Evolutionary conservation across 1,140 invertebrate species (phyloP), one percentile per base, ranked within the genome.

Genomic region (Lepidurus packardi): DNA sequence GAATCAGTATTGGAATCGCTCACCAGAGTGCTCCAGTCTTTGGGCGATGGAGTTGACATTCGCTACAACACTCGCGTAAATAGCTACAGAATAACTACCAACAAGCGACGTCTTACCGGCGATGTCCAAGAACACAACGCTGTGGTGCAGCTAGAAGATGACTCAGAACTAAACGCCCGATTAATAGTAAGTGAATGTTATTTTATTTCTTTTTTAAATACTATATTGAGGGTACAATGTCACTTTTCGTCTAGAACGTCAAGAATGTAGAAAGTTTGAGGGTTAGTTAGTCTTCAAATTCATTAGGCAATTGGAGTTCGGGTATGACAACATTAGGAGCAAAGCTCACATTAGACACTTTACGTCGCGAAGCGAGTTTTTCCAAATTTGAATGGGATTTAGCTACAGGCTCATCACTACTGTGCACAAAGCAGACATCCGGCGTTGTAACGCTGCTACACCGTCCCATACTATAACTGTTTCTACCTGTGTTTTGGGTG

Each of bases 1-100:
- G 25, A 1, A 34, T 34, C 25, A 34, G 34, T 97, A 73, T 83
- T 94, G 16, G 88, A 92, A 82, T 90, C 93, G 5, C 87, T 95
- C 6, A 88, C 90, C 80, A 87, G 85, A 78, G 83, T 87, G 65
- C 82, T 90, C 85, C 84, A 80, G 84, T 86, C 21, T 83, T 78
- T 84, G 11, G 84, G 85, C 77, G 45, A 81, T 9, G 82, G 82
- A 11, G 82, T 87, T 2, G 82, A 82, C 25, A 82, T 89, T 5
- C 80, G 85, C 78, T 86, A 89, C 78, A 47, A 83, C 85, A 80
- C 87, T 0, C 86, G 86, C 81, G 85, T 91, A 78, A 84, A 87
- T 78, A 81, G 85, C 21, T 90, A 88, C 73, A 80, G 82, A 8
- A 83, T 91, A 77, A 87, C 88, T 73, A 78, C 81, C n/a, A 73